Percentiles rank a stretch among this genome's conserved stretches.
phyloP scores from a whole-genome alignment of 2,888 invertebrate genomes.

The Ormia ochracea region DNA sequence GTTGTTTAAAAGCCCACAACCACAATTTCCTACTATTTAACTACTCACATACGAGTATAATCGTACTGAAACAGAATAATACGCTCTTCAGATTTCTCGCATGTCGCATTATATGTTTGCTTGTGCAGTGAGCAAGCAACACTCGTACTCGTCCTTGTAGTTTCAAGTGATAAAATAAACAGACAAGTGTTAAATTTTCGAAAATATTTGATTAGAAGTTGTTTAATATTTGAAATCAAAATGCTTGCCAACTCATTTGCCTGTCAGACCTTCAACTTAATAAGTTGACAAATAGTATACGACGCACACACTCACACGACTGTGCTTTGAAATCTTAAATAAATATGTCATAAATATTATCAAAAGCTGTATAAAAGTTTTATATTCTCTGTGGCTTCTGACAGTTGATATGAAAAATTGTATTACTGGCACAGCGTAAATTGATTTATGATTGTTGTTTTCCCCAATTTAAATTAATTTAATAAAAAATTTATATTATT shows the following conservation, averaged over 20 bases:
- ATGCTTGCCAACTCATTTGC: not conserved
- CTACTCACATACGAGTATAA: not conserved
- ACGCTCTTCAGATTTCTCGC: not conserved
- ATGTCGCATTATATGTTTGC: not conserved
- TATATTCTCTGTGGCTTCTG: not conserved
- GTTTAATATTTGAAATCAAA: slow-evolving; percentile 44
- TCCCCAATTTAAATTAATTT: too few species aligned
- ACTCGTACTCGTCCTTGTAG: not conserved
- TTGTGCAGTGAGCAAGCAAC: not conserved
- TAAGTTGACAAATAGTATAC: not conserved
- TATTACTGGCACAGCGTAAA: not conserved
- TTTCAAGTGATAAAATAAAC: slow-evolving; percentile 16
- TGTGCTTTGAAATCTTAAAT: not conserved
- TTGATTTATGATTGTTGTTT: not conserved
- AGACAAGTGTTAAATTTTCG: slow-evolving; percentile 32
- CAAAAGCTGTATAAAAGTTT: not conserved
- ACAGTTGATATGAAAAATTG: not conserved
- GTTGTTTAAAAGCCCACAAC: slow-evolving; percentile 32
- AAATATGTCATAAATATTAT: not conserved
- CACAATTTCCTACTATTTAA: not conserved
- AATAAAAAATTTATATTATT: too few species aligned
- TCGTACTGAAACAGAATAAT: not conserved
- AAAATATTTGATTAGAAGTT: slow-evolving; percentile 52
- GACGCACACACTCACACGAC: not conserved
- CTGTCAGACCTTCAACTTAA: not conserved